These are phyloP conservation scores for Emmelina monodactyla DNA, from an alignment of 2,888 invertebrate species.

Conservation along the genomic window DNA sequence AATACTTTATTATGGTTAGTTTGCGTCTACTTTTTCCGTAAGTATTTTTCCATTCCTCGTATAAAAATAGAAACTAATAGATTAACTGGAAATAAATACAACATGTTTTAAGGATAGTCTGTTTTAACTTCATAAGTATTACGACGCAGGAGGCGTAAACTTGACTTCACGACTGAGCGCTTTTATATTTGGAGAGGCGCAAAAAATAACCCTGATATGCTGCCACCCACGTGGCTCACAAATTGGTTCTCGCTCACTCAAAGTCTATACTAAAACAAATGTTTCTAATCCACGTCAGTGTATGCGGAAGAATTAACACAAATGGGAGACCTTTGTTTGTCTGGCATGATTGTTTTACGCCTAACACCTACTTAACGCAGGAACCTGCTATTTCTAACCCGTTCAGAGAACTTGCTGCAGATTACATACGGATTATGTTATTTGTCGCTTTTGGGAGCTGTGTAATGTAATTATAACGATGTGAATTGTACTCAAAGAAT, in stretches of 20 bases:
- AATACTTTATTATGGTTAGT: too few species aligned
- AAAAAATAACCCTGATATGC: constrained; percentile 27
- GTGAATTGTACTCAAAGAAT: too few species aligned
- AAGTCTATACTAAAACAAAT: constrained; percentile 24
- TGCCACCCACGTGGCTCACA: constrained; percentile 43
- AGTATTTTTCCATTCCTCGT: too few species aligned
- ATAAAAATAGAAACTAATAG: too few species aligned
- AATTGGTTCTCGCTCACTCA: constrained; percentile 32
- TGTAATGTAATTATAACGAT: too few species aligned
- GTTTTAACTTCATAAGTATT: too few species aligned
- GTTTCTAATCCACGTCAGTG: constrained; percentile 19
- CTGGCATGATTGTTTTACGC: constrained; percentile 3
- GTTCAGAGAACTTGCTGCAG: too few species aligned
- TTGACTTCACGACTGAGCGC: constrained; percentile 32
- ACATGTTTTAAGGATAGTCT: too few species aligned
- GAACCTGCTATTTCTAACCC: not conserved
- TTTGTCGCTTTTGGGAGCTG: too few species aligned
- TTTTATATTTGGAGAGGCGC: constrained; percentile 30
- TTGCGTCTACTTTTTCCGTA: too few species aligned
- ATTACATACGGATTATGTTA: too few species aligned
- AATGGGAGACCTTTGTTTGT: constrained; percentile 12
- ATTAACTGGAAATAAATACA: too few species aligned
- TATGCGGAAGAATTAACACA: constrained; percentile 28
- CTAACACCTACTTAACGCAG: not conserved
- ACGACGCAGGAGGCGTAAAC: constrained; percentile 48